phyloP scores from a whole-genome alignment of 2,113 vertebrate genomes.

The Dasyprocta punctata region DNA sequence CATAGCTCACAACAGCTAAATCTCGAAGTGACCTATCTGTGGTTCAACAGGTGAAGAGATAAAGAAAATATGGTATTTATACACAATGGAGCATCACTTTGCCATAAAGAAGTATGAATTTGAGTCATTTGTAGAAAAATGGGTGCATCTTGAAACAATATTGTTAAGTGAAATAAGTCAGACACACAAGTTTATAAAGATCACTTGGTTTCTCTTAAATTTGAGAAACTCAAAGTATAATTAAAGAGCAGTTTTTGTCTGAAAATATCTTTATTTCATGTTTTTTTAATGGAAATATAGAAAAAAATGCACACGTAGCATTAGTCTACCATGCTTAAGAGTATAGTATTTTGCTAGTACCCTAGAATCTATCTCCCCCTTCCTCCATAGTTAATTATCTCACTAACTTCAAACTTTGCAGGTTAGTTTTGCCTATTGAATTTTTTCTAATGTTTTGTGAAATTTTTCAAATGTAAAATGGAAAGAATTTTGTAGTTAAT shows the following conservation, averaged over 20 bases:
- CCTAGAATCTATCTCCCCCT: not conserved
- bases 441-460: not conserved
- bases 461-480: not conserved
- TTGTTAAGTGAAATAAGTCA: not conserved
- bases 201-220: not conserved
- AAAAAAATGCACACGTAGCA: not conserved
- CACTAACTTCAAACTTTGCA: not conserved
- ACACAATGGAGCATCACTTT: not conserved
- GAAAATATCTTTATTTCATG: not conserved
- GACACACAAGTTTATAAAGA: not conserved
- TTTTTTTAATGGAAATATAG: not conserved
- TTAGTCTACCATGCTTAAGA: not conserved
- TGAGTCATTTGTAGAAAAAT: not conserved
- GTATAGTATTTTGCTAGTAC: not conserved
- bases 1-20: not conserved
- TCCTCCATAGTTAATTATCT: not conserved
- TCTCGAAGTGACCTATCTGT: not conserved
- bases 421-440: not conserved
- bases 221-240: not conserved
- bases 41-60: not conserved
- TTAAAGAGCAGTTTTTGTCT: not conserved
- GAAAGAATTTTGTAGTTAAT: not conserved
- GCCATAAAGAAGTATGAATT: not conserved
- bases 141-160: not conserved
- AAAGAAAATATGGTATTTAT: not conserved